These are phyloP conservation scores for Drosophila ironensis DNA, from an alignment of 1,140 invertebrate species.

Conservation along the genomic window DNA sequence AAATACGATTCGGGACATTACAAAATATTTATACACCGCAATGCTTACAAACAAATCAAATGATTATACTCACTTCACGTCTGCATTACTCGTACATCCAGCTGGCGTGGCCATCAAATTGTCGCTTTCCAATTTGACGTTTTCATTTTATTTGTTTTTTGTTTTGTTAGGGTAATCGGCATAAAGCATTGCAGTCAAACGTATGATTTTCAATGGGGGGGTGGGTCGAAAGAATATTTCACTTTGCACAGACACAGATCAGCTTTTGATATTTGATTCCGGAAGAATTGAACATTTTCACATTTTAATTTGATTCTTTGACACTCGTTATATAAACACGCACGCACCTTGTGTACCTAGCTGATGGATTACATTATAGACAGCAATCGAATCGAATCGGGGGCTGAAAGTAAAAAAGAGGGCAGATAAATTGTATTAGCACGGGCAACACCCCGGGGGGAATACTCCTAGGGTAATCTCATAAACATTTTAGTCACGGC, in stretches of 20 bases:
- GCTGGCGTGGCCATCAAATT: constrained; percentile 4
- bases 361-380: constrained; percentile 37
- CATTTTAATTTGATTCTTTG: constrained; percentile 18
- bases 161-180: background rate
- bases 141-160: constrained; percentile 5
- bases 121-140: constrained; percentile 25
- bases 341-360: constrained; percentile 10
- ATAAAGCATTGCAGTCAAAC: constrained; percentile 8
- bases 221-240: constrained; percentile 15
- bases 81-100: constrained; percentile 13
- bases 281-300: constrained; percentile 10
- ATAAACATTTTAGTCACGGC: constrained; percentile 21
- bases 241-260: constrained; percentile 30
- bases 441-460: background rate
- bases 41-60: background rate
- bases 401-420: background rate
- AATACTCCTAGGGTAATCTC: background rate
- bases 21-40: background rate
- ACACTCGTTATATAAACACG: constrained; percentile 5
- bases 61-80: constrained; percentile 52
- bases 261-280: background rate
- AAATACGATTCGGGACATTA: background rate
- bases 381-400: constrained; percentile 34
- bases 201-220: constrained; percentile 10
- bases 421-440: constrained; percentile 2